phyloP scores from a whole-genome alignment of 2,888 invertebrate genomes.

The Artemia sinica region DNA sequence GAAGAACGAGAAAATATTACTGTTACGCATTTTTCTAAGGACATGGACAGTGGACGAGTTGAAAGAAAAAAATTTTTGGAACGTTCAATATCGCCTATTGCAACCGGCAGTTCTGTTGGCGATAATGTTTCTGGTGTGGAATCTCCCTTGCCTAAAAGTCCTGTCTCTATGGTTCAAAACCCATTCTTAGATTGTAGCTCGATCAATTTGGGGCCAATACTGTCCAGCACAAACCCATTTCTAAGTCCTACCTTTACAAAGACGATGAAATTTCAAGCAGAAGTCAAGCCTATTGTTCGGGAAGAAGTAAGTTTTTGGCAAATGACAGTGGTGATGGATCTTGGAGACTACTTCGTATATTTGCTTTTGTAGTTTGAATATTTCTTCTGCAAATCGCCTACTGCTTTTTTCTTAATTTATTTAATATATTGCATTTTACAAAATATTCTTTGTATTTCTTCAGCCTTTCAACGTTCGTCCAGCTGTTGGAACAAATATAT shows the following conservation, averaged over 20 bases:
- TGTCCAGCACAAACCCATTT: neutral
- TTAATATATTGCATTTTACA: neutral
- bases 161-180: neutral
- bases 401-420: neutral
- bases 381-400: neutral
- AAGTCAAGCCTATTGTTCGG: neutral
- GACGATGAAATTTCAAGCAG: neutral
- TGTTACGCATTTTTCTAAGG: neutral
- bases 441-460: no score
- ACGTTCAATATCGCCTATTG: slow-evolving; percentile 6
- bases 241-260: slow-evolving; percentile 4
- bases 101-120: neutral
- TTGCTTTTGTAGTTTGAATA: neutral
- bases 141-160: neutral
- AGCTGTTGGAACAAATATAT: no score
- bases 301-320: neutral
- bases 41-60: neutral
- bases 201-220: neutral
- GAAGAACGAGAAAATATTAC: neutral
- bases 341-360: neutral
- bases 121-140: neutral
- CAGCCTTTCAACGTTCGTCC: no score
- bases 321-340: neutral
- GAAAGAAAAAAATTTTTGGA: neutral
- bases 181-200: slow-evolving; percentile 8